Base-by-base conservation (phyloP, 2,797 vertebrate species). In the Saguinus oedipus region DNA sequence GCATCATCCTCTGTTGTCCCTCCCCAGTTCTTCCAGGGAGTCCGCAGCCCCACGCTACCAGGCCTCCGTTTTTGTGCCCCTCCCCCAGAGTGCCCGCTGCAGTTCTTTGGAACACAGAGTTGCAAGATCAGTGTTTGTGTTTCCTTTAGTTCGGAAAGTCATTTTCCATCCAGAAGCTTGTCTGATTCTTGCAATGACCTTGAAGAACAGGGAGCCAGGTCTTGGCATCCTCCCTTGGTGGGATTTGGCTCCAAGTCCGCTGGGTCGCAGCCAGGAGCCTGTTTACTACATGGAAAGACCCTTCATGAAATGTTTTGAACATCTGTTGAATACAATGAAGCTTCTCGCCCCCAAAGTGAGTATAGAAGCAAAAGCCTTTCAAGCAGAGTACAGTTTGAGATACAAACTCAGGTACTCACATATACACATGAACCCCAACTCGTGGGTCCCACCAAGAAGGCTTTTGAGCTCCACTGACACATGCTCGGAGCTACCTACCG, bases 91-190 rank as follows among this genome's bases (percentile, higher is more conserved):
- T 75, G 78, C 81, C 70, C n/a, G 53, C 83, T 70, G 1, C 17
- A 42, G 85, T 70, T 78, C 36, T 4, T 0, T 26, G 22, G 85
- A 50, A 7, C 48, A 36, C 22, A 89, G 68, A 70, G 27, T 46
- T 75, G 89, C 36, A 68, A 42, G 12, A 42, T 42, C 94, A 75
- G 11, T 50, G 81, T 90, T 57, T 76, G 83, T 55, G 27, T 87
- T 92, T 87, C 80, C 39, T 91, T 90, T 76, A 26, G 39, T 87
- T 86, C 50, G 13, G 42, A 88, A 95, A 81, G 87, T 81, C 7
- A 0, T 90, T 90, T 96, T 96, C 80, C 46, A 93, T 59, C 74
- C 74, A 17, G 55, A 20, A 64, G 33, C 30, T 64, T 50, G 33
- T 75, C 79, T 88, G 39, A 88, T 74, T 85, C 59, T 84, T 90